Percentiles rank a stretch among this genome's conserved stretches.
Conservation (phyloP, 2,797 vertebrate species). For the Lutjanus campechanus region DNA sequence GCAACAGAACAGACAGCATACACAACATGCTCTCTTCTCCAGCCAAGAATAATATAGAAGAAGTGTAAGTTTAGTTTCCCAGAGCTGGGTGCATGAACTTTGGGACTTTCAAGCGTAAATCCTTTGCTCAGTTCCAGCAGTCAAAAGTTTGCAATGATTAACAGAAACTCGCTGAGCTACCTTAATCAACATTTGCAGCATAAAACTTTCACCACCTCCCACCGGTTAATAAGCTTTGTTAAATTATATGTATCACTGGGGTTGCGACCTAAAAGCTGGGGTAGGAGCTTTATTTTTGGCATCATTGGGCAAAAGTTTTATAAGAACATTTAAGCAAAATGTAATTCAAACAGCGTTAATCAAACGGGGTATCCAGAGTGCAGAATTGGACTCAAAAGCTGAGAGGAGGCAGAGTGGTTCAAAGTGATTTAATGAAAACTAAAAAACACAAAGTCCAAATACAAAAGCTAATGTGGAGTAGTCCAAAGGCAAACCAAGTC, state of each 20-base stretch:
- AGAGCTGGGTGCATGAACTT: background rate
- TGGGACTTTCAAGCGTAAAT: background rate
- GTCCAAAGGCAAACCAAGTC: too few relatives aligned
- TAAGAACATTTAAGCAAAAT: too few relatives aligned
- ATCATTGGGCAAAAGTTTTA: too few relatives aligned
- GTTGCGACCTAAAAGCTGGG: background rate
- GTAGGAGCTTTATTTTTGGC: too few relatives aligned
- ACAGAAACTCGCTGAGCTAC: background rate
- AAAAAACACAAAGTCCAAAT: too few relatives aligned
- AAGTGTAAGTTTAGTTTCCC: background rate
- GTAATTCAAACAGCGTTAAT: too few relatives aligned
- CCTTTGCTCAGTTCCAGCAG: too few relatives aligned
- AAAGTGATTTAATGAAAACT: too few relatives aligned
- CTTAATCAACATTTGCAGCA: background rate
- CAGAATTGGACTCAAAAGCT: too few relatives aligned
- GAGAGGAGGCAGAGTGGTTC: too few relatives aligned
- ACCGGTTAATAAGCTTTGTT: background rate
- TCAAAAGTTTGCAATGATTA: background rate
- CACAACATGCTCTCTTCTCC: background rate
- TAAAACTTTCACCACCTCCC: background rate
- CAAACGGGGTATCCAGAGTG: too few relatives aligned
- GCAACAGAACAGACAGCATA: slow-evolving; percentile 4
- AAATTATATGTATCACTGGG: background rate
- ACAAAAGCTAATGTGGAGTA: too few relatives aligned
- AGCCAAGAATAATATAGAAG: background rate